Percentiles rank a stretch among this genome's conserved stretches.
Evolutionary conservation across 1,140 invertebrate genomes (phyloP).

Genomic region (Pectinophora gossypiella): DNA sequence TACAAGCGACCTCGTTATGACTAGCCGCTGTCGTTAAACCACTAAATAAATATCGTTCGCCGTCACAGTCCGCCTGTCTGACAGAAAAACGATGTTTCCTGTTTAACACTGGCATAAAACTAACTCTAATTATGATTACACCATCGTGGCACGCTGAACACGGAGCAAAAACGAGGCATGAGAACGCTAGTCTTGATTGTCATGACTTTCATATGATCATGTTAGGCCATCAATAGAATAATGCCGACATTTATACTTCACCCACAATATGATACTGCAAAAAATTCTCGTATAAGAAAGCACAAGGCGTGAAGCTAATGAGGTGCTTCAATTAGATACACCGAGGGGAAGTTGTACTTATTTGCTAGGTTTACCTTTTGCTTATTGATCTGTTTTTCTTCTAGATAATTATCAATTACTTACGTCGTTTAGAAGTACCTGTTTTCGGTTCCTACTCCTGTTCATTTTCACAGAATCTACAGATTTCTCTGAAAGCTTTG

Average conservation of each 20-base stretch:
- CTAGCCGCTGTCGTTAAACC: too few species aligned
- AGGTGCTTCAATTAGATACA: slow-evolving; percentile 20
- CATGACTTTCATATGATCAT: slow-evolving; percentile 16
- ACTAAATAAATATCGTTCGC: slow-evolving; percentile 1
- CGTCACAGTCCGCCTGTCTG: not conserved
- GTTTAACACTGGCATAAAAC: slow-evolving; percentile 32
- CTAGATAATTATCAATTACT: too few species aligned
- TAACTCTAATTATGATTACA: slow-evolving; percentile 40
- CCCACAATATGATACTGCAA: not conserved
- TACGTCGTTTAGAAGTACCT: too few species aligned
- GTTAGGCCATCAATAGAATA: slow-evolving; percentile 24
- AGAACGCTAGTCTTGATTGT: slow-evolving; percentile 20
- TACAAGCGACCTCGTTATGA: too few species aligned
- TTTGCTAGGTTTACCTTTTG: too few species aligned
- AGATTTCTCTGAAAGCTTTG: too few species aligned
- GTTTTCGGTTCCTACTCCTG: too few species aligned
- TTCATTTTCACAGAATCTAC: too few species aligned
- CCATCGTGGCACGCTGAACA: slow-evolving; percentile 20
- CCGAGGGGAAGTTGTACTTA: not conserved
- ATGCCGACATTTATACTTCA: slow-evolving; percentile 16
- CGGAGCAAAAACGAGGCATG: slow-evolving; percentile 26
- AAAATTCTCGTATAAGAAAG: slow-evolving; percentile 11
- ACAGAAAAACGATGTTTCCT: slow-evolving; percentile 35
- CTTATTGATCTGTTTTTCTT: too few species aligned
- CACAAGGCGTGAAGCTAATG: slow-evolving; percentile 35